Evolutionary conservation across 2,888 invertebrate genomes (phyloP), one percentile per base, ranked within the genome.

Genomic region (Iphiclides podalirius): DNA sequence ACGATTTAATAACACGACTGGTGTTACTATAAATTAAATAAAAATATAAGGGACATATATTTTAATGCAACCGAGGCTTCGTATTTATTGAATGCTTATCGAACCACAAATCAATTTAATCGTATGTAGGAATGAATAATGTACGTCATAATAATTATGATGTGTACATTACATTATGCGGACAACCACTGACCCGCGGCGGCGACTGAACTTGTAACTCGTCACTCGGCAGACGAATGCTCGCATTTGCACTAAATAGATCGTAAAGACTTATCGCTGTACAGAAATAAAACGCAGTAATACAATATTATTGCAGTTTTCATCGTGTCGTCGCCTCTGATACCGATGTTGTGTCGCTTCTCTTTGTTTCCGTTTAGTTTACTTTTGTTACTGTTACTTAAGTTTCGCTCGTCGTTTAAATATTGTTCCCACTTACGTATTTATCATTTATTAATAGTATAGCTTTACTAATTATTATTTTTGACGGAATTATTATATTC

Each of bases 231-330:
- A 52, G 35, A 40, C 26, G 43, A 43, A 45, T 47, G 38, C 23
- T 44, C 38, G 43, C 42, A 46, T 39, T 50, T 40, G 48, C 37
- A 46, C 38, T 47, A 40, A 50, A 49, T 40, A 28, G 36, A 38
- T 46, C 45, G 38, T 43, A 42, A 41, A 44, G 20, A 45, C 42
- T 48, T 44, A 46, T 42, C 39, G 26, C 35, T 47, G 8, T 28
- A 37, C 16, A 45, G 16, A 53, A 56, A 47, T 52, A 44, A 52
- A 42, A 51, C 52, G 46, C 42, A 54, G 43, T 48, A 47, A 38
- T 42, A 41, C 15, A 14, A 46, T 45, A 38, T 44, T 42, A 48
- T 46, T 49, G 38, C 34, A 51, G 40, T 47, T 52, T 40, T 41
- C 41, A 48, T 50, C 42, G 45, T 49, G 46, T 50, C 42, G 45